Evolutionary conservation across 2,888 invertebrate species (phyloP), one percentile per base, ranked within the genome.

Genomic region (Pristionchus mayeri): DNA sequence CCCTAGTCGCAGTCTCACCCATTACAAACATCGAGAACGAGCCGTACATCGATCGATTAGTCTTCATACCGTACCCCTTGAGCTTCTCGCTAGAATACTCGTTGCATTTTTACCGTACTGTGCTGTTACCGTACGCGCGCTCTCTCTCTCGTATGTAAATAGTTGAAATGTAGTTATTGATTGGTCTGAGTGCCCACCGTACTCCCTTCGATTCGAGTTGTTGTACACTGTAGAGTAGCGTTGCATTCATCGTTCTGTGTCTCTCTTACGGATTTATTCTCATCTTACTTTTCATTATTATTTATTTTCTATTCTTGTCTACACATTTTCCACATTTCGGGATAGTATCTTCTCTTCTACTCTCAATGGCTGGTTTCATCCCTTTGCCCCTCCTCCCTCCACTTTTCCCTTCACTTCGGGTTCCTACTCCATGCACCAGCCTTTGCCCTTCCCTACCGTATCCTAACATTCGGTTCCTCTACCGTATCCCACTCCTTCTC

Each of bases 261-360:
- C 50, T 16, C 24, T 63, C 78, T 60, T 60, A 76, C 63, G 83
- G 80, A 37, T 57, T 37, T 24, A 37, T 67, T 24, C 30, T 57
- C 44, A 76, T 75, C 76, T 48, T 18, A 71, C 40, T 67, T 76
- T 37, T 86, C 63, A 44, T 57, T 48, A 79, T 40, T 52, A 57
- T 84, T 84, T 76, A 34, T 71, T 71, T 44, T 52, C n/a, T 18
- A 18, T 60, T 79, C 30, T 44, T 85, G 52, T 63, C 44, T 30
- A 30, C 27, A 40, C 40, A 40, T 63, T 63, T 30, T 63, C 63
- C 63, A 67, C 30, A 37, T 83, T 44, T 83, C 78, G 50, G 67
- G 54, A n/a, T 78, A 50, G 48, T 76, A 40, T 76, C 44, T 76
- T 18, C 83, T 85, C 85, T 84, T 86, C 85, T 87, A 80, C 86